phyloP scores from a whole-genome alignment of 2,797 vertebrate genomes.

The Cryptoprocta ferox region DNA sequence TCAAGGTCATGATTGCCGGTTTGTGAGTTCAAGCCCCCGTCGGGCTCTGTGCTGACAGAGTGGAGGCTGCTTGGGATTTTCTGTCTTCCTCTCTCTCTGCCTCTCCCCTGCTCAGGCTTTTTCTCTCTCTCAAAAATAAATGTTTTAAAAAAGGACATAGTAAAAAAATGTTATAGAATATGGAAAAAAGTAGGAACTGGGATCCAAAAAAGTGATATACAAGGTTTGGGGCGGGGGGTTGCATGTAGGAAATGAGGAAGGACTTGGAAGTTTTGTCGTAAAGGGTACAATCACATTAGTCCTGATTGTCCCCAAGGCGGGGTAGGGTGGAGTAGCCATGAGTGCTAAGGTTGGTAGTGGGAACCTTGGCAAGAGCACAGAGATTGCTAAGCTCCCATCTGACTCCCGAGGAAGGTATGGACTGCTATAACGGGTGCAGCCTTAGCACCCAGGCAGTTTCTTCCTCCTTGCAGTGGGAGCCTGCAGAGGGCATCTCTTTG shows the following conservation, averaged over 20 bases:
- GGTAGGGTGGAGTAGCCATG: no score
- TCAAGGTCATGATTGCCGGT: no score
- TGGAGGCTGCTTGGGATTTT: no score
- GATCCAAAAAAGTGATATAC: neutral
- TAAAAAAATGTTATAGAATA: neutral
- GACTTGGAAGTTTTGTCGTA: neutral
- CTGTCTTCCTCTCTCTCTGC: no score
- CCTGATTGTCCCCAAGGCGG: neutral
- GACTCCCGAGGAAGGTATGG: neutral
- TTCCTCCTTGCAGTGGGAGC: neutral
- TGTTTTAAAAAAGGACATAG: neutral
- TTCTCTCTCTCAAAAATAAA: no score
- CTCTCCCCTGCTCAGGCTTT: no score
- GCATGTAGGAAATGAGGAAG: neutral
- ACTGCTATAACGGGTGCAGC: neutral
- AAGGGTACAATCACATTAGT: neutral
- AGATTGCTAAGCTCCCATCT: neutral
- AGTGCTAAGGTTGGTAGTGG: neutral
- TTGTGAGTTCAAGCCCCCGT: no score
- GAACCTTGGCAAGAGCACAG: neutral
- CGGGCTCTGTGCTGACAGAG: no score
- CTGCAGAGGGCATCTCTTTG: neutral
- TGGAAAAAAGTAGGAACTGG: neutral
- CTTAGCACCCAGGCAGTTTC: neutral
- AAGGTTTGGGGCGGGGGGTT: neutral